Conservation (phyloP, 2,888 invertebrate genomes). For the Iselma pallidipennis region DNA sequence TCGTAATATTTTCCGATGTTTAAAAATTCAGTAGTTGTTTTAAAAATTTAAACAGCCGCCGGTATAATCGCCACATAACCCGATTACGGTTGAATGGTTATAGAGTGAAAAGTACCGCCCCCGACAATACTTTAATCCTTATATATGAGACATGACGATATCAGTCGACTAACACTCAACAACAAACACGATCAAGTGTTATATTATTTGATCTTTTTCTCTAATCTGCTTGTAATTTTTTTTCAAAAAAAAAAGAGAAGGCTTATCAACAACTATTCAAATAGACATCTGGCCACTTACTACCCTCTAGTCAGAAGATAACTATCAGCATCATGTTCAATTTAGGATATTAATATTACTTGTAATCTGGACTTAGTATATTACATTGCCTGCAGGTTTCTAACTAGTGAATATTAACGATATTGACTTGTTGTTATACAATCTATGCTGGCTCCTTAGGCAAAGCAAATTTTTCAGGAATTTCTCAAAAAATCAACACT, state of each 20-base stretch:
- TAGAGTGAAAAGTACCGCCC: conserved; percentile 22
- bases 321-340: conserved; percentile 14
- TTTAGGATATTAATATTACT: conserved; percentile 17
- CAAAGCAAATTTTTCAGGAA: background rate
- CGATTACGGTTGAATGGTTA: conserved; percentile 35
- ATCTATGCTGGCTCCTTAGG: background rate
- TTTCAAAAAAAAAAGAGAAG: background rate
- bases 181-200: background rate
- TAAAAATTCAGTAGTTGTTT: background rate
- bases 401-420: background rate
- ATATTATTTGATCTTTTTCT: background rate
- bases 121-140: conserved; percentile 18
- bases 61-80: conserved; percentile 27
- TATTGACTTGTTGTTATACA: background rate
- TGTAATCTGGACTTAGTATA: no score
- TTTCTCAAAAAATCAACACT: background rate
- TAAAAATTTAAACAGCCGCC: conserved; percentile 21
- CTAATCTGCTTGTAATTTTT: background rate
- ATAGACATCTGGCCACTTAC: conserved; percentile 35
- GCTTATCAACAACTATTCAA: background rate
- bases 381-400: background rate
- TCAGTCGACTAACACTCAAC: background rate
- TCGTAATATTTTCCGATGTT: background rate
- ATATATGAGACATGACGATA: background rate
- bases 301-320: conserved; percentile 16